A percentile compares a stretch with the other conserved stretches of the same genome.
phyloP scores from a whole-genome alignment of 2,797 vertebrate genomes.

The Sebastiscus albofasciatus region DNA sequence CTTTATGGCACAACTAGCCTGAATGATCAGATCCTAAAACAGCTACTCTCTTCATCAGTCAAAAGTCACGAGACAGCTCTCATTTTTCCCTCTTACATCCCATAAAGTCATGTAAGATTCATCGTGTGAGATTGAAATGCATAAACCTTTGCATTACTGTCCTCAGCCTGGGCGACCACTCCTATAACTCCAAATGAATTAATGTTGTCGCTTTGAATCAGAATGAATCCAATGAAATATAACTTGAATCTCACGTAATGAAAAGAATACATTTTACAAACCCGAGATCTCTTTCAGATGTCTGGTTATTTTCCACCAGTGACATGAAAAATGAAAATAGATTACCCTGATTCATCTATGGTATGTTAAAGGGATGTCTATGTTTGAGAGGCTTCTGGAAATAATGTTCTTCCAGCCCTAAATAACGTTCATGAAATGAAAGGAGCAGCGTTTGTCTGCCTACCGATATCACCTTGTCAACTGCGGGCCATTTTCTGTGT shows the following conservation, averaged over 20 bases:
- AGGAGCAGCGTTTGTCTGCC: conserved; percentile 18
- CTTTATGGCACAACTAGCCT: neutral
- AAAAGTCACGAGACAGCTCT: conserved; percentile 31
- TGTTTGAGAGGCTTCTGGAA: neutral
- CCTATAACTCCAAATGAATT: conserved; percentile 44
- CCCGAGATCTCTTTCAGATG: neutral
- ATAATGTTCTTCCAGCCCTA: conserved; percentile 16
- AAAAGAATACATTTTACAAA: conserved; percentile 7
- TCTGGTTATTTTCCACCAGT: conserved; percentile 9
- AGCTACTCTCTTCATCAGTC: neutral
- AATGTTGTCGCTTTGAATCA: conserved; percentile 36
- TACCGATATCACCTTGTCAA: conserved; percentile 49
- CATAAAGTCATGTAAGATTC: conserved; percentile 63
- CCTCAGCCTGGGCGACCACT: conserved; percentile 29
- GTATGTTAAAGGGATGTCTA: conserved; percentile 1
- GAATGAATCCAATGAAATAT: conserved; percentile 39
- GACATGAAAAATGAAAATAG: conserved; percentile 20
- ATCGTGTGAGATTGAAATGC: conserved; percentile 59
- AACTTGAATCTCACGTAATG: conserved; percentile 14
- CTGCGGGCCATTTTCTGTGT: conserved; percentile 48
- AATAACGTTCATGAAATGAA: conserved; percentile 46
- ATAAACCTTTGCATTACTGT: conserved; percentile 56
- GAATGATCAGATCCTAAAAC: conserved; percentile 11
- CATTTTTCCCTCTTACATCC: conserved; percentile 38
- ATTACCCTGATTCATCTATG: conserved; percentile 9